Conservation (phyloP, 2,113 vertebrate species). For the Albula goreensis region DNA sequence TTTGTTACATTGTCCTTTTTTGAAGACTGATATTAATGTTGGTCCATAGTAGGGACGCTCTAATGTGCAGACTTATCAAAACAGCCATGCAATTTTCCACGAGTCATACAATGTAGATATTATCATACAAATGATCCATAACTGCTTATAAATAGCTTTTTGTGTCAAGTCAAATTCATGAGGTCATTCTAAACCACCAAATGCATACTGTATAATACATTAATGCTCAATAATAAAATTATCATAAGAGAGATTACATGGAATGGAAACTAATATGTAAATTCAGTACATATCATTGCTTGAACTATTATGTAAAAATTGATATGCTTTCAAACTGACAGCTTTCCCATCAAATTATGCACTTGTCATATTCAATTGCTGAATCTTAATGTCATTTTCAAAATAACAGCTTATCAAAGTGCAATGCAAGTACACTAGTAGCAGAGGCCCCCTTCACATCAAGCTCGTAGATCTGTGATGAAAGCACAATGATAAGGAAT, state of each 20-base stretch:
- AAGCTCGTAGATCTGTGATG: slow-evolving; percentile 40
- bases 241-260: slow-evolving; percentile 25
- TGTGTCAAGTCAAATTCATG: slow-evolving; percentile 21
- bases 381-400: slow-evolving; percentile 55
- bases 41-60: background rate
- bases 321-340: slow-evolving; percentile 23
- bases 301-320: slow-evolving; percentile 26
- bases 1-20: background rate
- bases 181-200: slow-evolving; percentile 15
- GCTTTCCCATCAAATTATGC: slow-evolving; percentile 43
- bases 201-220: slow-evolving; percentile 2
- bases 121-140: slow-evolving; percentile 15
- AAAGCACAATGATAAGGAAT: slow-evolving; percentile 45
- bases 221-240: slow-evolving; percentile 27
- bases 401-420: slow-evolving; percentile 53
- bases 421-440: slow-evolving; percentile 36
- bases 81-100: background rate
- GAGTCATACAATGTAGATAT: background rate
- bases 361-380: slow-evolving; percentile 37
- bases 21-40: background rate
- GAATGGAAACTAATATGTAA: slow-evolving; percentile 25
- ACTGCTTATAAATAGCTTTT: slow-evolving; percentile 18
- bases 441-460: slow-evolving; percentile 43
- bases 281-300: slow-evolving; percentile 2
- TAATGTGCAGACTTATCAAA: slow-evolving; percentile 2